These are phyloP conservation scores for Pogonomyrmex barbatus DNA, from an alignment of 1,140 invertebrate genomes.

Conservation along the genomic window DNA sequence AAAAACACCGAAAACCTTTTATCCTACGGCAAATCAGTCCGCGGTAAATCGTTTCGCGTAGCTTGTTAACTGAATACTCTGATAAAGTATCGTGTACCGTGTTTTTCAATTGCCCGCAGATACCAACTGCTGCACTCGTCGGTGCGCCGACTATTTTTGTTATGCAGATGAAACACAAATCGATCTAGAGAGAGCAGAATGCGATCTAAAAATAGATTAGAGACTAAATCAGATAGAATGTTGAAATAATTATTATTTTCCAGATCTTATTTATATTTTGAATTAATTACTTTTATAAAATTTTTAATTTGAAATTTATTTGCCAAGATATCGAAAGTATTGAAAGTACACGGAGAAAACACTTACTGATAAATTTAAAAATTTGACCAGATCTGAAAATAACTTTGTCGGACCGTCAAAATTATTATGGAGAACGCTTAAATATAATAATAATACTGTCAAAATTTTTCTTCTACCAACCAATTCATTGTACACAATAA, in stretches of 20 bases:
- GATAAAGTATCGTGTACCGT: conserved; percentile 17
- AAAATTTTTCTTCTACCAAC: too few relatives aligned
- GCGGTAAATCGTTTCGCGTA: not conserved
- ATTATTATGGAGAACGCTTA: too few relatives aligned
- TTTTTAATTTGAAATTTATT: not conserved
- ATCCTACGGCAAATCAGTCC: not conserved
- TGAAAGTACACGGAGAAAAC: not conserved
- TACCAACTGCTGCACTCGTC: not conserved
- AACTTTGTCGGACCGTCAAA: too few relatives aligned
- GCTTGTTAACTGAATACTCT: conserved; percentile 4
- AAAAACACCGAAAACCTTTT: conserved; percentile 55
- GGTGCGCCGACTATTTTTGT: not conserved
- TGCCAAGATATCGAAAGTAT: not conserved
- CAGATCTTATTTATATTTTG: not conserved
- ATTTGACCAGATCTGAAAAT: too few relatives aligned
- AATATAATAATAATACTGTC: too few relatives aligned
- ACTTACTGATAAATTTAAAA: too few relatives aligned
- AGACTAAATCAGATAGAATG: not conserved
- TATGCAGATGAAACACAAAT: not conserved
- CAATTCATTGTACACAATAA: too few relatives aligned
- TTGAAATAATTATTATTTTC: not conserved
- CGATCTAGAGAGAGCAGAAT: not conserved
- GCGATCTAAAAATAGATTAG: too few relatives aligned
- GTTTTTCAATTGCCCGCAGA: not conserved
- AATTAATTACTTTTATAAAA: not conserved